Evolutionary conservation across 1,140 invertebrate genomes (phyloP).

Genomic region (Mercenaria mercenaria): DNA sequence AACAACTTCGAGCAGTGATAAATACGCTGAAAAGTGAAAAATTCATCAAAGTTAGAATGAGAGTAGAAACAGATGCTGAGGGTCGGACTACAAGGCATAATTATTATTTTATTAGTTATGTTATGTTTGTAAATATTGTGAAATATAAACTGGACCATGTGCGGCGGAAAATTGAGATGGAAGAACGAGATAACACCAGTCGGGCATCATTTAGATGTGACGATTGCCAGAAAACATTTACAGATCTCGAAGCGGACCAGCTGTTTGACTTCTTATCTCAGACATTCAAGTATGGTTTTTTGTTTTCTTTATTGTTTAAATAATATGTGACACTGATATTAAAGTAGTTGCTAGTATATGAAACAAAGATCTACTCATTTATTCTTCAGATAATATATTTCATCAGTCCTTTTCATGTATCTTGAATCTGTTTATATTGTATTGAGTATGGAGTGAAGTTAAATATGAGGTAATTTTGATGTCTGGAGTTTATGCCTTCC

Average conservation of each 20-base stretch:
- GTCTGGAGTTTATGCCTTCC: no score
- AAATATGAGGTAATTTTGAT: no score
- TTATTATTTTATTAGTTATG: conserved; percentile 99
- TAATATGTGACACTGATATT: no score
- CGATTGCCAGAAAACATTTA: conserved; percentile 95
- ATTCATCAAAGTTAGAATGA: conserved; percentile 95
- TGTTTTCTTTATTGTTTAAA: neutral
- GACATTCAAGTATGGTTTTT: conserved; percentile 89
- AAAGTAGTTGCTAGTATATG: no score
- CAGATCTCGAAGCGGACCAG: conserved; percentile 92
- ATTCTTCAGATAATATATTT: no score
- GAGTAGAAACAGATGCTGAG: conserved; percentile 97
- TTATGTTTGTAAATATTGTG: conserved; percentile 97
- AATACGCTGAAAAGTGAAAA: conserved; percentile 96
- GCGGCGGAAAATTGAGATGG: conserved; percentile 97
- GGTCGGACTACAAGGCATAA: conserved; percentile 99
- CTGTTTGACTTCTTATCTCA: conserved; percentile 94
- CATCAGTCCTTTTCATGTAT: no score
- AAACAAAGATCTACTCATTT: no score
- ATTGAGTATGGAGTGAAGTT: no score
- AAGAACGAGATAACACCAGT: conserved; percentile 97
- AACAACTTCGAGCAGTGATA: conserved; percentile 96
- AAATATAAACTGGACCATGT: conserved; percentile 99
- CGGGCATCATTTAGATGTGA: conserved; percentile 98
- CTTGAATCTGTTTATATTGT: no score